phyloP scores from a whole-genome alignment of 2,113 vertebrate species.

The Rutilus rutilus region DNA sequence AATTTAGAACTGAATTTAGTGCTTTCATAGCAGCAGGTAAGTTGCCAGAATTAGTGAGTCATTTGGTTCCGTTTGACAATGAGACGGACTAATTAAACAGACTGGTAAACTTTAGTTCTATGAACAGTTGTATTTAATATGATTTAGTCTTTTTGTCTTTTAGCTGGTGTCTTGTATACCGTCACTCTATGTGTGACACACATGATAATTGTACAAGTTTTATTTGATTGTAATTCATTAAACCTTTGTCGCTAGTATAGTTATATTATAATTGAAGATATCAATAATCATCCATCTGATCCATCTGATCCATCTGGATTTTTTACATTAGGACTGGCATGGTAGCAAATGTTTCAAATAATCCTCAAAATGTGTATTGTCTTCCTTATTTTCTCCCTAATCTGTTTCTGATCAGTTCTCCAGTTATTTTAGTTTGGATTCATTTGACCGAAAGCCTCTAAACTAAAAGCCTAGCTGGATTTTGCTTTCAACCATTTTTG shows the following conservation, averaged over 20 bases:
- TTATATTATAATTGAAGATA: background rate
- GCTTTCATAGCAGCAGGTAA: background rate
- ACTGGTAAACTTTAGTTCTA: background rate
- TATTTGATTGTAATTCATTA: background rate
- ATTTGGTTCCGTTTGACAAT: background rate
- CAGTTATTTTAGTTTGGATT: background rate
- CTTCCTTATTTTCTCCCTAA: background rate
- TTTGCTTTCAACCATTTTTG: background rate
- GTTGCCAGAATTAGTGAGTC: background rate
- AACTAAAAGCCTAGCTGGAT: conserved; percentile 1
- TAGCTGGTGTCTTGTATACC: background rate
- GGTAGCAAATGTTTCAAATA: background rate
- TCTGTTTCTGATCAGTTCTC: background rate
- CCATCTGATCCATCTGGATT: too few species aligned
- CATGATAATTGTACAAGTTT: background rate
- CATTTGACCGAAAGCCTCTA: background rate
- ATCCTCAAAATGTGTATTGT: background rate
- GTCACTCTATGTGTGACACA: background rate
- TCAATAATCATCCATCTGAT: too few species aligned
- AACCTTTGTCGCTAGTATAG: background rate
- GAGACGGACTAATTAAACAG: background rate
- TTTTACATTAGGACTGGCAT: background rate
- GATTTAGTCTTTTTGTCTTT: background rate
- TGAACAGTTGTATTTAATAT: background rate
- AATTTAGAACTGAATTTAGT: background rate